Base-by-base conservation (phyloP, 2,888 invertebrate species). In the Campoletis raptor region DNA sequence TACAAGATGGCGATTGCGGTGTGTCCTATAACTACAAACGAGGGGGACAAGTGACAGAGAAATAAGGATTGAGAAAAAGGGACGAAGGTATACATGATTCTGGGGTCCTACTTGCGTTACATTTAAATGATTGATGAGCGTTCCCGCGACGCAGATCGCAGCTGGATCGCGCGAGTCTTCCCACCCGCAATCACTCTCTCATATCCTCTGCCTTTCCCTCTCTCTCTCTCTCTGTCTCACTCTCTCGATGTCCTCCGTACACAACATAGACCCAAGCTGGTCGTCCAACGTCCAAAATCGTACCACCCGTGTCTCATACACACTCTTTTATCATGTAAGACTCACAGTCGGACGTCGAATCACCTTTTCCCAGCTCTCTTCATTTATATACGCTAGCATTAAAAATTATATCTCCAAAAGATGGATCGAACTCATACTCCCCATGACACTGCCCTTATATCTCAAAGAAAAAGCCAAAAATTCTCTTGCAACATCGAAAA, bases 51-150 rank as follows among this genome's bases (percentile, higher is more conserved):
- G 64, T 66, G 30, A 52, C 48, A 21, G 21, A 40, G 57, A 18
- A 48, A 79, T 76, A 18, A 74, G 52, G 57, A 21, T 36, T 30
- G 52, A 85, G 78, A 69, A 78, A 37, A 66, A 61, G 40, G 57
- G 76, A 73, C 30, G 30, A 30, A 70, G 8, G 42, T 69, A 48
- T 45, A 48, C 30, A 52, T 64, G 70, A 61, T 86, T 80, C 48
- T 74, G 73, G 83, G 85, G 78, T 86, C 82, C 89, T 81, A 86
- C 84, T 89, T 89, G 91, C 90, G 92, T 91, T 92, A 92, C 91
- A 92, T 93, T 93, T 92, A 91, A 91, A 93, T 94, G 94, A 94
- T 94, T 94, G 93, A 94, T 94, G 94, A 93, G 91, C 90, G 91
- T 91, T 90, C 91, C 90, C 91, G 42, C 67, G 91, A 93, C 92